Base-by-base conservation (phyloP, 2,888 invertebrate genomes). In the Microdon myrmicae region DNA sequence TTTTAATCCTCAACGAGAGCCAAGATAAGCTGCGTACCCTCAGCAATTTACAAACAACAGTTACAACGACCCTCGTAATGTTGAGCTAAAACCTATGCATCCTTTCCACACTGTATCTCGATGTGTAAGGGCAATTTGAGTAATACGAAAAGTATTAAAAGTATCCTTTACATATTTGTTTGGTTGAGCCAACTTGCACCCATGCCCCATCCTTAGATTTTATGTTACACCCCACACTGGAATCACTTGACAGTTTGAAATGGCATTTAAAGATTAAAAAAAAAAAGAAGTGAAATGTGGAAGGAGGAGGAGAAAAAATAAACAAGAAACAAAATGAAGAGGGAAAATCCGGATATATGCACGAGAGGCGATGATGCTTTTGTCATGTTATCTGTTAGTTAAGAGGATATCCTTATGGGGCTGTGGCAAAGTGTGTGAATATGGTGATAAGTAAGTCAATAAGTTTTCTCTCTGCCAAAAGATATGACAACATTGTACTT, bases 241-340 rank as follows among this genome's bases (percentile, higher is more conserved):
- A 28, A 8, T 39, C 34, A 41, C 38, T 60, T 60, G 43, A 54
- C 60, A 48, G 43, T 48, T 60, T 55, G 55, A 54, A 60, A 54
- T 54, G 60, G 60, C 54, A 54, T 60, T 60, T 60, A 60, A 60
- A 54, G 47, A 60, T 60, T 60, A 47, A 54, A 54, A 48, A 26
- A n/a, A 44, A 48, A 43, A 47, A 25, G 9, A 23, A 4, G n/a
- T n/a, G n/a, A n/a, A n/a, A n/a, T n/a, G n/a, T n/a, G n/a, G n/a
- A n/a, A n/a, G n/a, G n/a, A n/a, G n/a, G n/a, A n/a, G n/a, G n/a
- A n/a, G n/a, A n/a, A n/a, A n/a, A n/a, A n/a, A n/a, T n/a, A n/a
- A n/a, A n/a, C n/a, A n/a, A n/a, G n/a, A n/a, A n/a, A n/a, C n/a
- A n/a, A n/a, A n/a, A n/a, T n/a, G n/a, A n/a, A 23, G 4, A 4